Conservation (phyloP, 2,797 vertebrate species). For the Eidolon dupreanum region DNA sequence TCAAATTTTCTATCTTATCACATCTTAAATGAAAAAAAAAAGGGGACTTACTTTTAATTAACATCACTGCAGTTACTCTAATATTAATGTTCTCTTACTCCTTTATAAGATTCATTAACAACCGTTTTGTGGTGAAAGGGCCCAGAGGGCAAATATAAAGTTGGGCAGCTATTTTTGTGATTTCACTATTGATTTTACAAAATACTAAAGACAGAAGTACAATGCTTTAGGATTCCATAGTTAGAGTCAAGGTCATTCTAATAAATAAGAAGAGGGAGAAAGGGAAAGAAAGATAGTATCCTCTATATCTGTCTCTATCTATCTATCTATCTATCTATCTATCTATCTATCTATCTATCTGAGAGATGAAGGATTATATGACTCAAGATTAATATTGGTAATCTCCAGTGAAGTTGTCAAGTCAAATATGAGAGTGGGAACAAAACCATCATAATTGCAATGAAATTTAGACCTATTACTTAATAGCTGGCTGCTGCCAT, state of each 20-base stretch:
- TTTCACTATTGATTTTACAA: slow-evolving; percentile 66
- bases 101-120: slow-evolving; percentile 68
- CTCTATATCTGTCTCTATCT: too few relatives aligned
- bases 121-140: slow-evolving; percentile 54
- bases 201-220: not conserved
- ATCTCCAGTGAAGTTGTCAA: not conserved
- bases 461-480: not conserved
- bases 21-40: slow-evolving; percentile 64
- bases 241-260: not conserved
- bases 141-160: slow-evolving; percentile 44
- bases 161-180: slow-evolving; percentile 43
- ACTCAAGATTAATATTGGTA: not conserved
- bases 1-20: slow-evolving; percentile 54
- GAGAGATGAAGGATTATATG: not conserved
- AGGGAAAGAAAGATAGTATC: not conserved
- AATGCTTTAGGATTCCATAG: not conserved
- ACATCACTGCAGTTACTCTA: slow-evolving; percentile 58
- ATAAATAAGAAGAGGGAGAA: not conserved
- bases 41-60: slow-evolving; percentile 73
- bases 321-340: not conserved
- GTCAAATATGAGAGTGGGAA: not conserved
- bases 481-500: not conserved
- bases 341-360: not conserved
- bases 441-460: not conserved
- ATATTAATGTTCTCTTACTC: slow-evolving; percentile 60